Percentiles rank a stretch among this genome's conserved stretches.
phyloP scores from a whole-genome alignment of 2,797 vertebrate species.

The Eurystomus glaucurus region DNA sequence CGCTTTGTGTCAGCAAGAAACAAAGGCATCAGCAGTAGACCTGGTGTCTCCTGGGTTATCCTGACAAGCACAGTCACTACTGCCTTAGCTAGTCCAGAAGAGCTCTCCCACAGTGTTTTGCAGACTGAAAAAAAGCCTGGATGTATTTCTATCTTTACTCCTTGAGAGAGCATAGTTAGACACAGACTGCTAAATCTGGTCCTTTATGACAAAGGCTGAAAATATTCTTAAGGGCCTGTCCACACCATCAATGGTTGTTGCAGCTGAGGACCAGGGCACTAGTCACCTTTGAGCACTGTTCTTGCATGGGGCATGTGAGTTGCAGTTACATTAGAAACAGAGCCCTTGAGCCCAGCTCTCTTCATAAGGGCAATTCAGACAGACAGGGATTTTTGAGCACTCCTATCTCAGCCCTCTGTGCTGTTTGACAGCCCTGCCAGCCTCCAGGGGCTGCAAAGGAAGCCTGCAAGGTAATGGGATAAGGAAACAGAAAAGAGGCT shows the following conservation, averaged over 20 bases:
- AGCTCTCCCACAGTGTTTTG: background rate
- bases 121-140: background rate
- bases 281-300: background rate
- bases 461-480: background rate
- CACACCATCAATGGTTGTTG: background rate
- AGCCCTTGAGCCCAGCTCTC: background rate
- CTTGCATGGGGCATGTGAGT: background rate
- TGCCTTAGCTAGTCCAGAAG: background rate
- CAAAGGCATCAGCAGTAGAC: background rate
- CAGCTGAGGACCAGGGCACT: background rate
- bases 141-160: background rate
- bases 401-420: background rate
- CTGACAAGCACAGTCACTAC: background rate
- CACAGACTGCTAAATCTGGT: background rate
- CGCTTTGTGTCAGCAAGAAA: background rate
- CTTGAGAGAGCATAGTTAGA: background rate
- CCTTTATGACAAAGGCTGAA: background rate
- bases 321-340: background rate
- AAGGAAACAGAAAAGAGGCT: background rate
- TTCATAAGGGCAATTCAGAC: rapidly evolving
- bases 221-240: background rate
- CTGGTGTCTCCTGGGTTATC: background rate
- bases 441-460: background rate
- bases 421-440: background rate
- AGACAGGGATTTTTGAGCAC: background rate